These are phyloP conservation scores for Leptodactylus fallax DNA, from an alignment of 2,797 vertebrate genomes.

Conservation along the genomic window DNA sequence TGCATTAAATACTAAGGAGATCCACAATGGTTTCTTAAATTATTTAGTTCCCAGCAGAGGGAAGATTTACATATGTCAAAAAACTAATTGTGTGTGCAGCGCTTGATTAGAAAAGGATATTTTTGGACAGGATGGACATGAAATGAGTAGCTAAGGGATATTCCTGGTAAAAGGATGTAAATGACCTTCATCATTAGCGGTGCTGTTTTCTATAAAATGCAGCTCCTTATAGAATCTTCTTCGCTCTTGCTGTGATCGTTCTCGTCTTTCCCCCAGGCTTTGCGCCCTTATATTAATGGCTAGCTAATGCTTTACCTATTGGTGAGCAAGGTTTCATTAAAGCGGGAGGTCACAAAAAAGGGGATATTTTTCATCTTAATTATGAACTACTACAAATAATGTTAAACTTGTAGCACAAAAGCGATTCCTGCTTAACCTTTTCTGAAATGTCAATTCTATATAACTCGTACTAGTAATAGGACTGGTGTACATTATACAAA, in stretches of 20 bases:
- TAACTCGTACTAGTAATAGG: neutral
- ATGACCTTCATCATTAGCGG: slow-evolving; percentile 46
- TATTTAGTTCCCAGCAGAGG: slow-evolving; percentile 33
- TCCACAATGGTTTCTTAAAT: slow-evolving; percentile 25
- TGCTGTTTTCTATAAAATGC: slow-evolving; percentile 37
- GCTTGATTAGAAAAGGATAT: slow-evolving; percentile 40
- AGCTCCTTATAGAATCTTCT: slow-evolving; percentile 25
- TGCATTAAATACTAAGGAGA: slow-evolving; percentile 16
- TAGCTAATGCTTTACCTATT: slow-evolving; percentile 36
- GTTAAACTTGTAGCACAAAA: neutral
- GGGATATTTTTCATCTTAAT: neutral
- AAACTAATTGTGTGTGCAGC: slow-evolving; percentile 45
- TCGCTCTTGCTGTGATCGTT: slow-evolving; percentile 40
- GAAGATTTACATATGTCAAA: slow-evolving; percentile 34
- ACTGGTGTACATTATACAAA: neutral
- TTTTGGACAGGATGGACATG: slow-evolving; percentile 33
- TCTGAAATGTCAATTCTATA: neutral
- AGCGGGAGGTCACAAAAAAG: slow-evolving; percentile 2
- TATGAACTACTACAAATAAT: slow-evolving; percentile 39
- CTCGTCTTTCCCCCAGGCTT: slow-evolving; percentile 46
- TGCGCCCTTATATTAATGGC: slow-evolving; percentile 44
- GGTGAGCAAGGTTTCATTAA: slow-evolving; percentile 39
- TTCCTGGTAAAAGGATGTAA: slow-evolving; percentile 41
- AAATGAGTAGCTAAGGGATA: slow-evolving; percentile 57
- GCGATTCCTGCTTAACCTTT: slow-evolving; percentile 16